Evolutionary conservation across 2,888 invertebrate genomes (phyloP), one percentile per base, ranked within the genome.

Genomic region (Eurytoma adleriae): DNA sequence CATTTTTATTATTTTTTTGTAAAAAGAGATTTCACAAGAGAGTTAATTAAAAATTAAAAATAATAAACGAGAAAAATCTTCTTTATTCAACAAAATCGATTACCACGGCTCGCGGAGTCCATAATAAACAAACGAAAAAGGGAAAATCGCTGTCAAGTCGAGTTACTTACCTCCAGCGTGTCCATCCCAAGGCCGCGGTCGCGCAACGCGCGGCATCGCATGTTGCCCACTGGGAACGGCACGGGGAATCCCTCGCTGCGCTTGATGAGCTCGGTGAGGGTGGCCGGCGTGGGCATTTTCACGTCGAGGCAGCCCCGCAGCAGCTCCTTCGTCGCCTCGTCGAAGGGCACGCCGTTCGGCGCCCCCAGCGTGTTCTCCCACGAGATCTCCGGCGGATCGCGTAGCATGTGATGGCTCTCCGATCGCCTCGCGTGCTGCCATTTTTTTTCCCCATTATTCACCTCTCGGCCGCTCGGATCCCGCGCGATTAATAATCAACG

Each of bases 191-290:
- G 83, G 75, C 86, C 89, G 27, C 85, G 86, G 20, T 86, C 88
- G 75, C 83, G 89, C 85, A 86, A 86, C 40, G 83, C 79, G 12
- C 76, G 84, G 84, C 89, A 90, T 73, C 89, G 86, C 12, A 88
- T 85, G 1, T 89, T 87, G 68, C 88, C 88, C 24, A 91, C 86
- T 18, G 92, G 91, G 83, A 92, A 91, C 18, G 88, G 83, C 18
- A 90, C 84, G 7, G 91, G 91, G 80, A 91, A 91, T 40, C 84
- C 80, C 27, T 90, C 88, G 85, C 91, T 91, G 27, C 88, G 88
- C 52, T 88, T 85, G 20, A 91, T 86, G 72, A 92, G 74, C 40
- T 88, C 87, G 12, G 87, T 74, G 48, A 89, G 77, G 67, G 86
- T 87, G 14, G 85, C 84, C 7, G 87, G 88, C 0, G 85, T 74